Base-by-base conservation (phyloP, 1,140 invertebrate genomes). In the Oppia nitens region DNA sequence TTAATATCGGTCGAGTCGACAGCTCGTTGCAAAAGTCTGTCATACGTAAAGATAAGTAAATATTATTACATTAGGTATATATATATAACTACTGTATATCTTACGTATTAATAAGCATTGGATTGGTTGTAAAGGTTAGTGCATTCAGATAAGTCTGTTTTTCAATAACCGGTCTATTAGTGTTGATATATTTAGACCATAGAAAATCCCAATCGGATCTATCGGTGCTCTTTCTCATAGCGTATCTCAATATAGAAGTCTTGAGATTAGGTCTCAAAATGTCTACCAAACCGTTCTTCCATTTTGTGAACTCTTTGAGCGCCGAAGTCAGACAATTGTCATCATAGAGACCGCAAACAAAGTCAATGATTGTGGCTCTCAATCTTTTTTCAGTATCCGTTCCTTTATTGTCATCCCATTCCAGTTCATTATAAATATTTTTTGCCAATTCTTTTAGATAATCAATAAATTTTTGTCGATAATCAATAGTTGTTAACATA, bases 131-230 rank as follows among this genome's bases (percentile, higher is more conserved):
- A 21, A 49, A 17, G 6, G 47, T 25, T 9, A 57, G 27, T 4
- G 56, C 45, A 32, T 21, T 50, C 47, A 57, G 14, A 50, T 57
- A 57, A 25, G 32, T 57, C 21, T 25, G 48, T 49, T 28, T 24
- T n/a, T n/a, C n/a, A 2, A 57, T 6, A 27, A 27, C 50, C 1
- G 84, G 80, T 69, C 90, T 83, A n/a, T 72, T 72, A 68, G 91
- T 87, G 0, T 72, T 69, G 27, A 78, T 62, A 69, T 86, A 93
- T 59, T 79, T 73, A 1, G 82, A 53, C 77, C 85, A 89, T 59
- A 93, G 67, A 50, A 72, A 69, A 25, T 84, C 71, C 89, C 90
- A 93, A 21, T 50, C n/a, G 17, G 24, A 21, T 23, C 20, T 57
- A 49, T n/a, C 9, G 25, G 17, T 21, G 23, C 20, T 20, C 17